Evolutionary conservation across 2,888 invertebrate genomes (phyloP).

Genomic region (Lithophane semibrunnea): DNA sequence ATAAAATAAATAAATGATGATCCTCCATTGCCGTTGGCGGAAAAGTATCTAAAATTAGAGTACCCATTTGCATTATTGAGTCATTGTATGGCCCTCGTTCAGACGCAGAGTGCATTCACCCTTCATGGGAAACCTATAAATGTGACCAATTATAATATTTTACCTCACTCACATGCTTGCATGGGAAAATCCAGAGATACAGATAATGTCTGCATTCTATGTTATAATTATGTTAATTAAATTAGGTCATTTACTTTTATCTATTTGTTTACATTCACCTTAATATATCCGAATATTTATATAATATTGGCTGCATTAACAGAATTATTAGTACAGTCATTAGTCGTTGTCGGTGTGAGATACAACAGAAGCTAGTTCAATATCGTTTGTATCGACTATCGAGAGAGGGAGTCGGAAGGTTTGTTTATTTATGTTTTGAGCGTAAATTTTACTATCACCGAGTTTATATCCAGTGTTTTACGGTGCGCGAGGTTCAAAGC

Average conservation of each 20-base stretch:
- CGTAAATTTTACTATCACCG: constrained; percentile 55
- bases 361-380: constrained; percentile 38
- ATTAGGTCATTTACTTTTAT: constrained; percentile 54
- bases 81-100: constrained; percentile 12
- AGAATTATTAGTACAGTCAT: constrained; percentile 36
- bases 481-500: constrained; percentile 62
- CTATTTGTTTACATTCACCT: constrained; percentile 22
- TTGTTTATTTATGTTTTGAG: constrained; percentile 58
- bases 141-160: constrained; percentile 45
- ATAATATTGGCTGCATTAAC: constrained; percentile 29
- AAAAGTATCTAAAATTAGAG: constrained; percentile 33
- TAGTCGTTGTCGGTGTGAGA: constrained; percentile 35
- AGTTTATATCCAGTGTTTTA: constrained; percentile 51
- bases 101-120: constrained; percentile 40
- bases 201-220: constrained; percentile 40
- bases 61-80: constrained; percentile 28
- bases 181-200: constrained; percentile 50
- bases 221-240: constrained; percentile 55
- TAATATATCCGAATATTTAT: constrained; percentile 27
- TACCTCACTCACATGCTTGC: constrained; percentile 26
- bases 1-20: constrained; percentile 23
- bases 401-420: constrained; percentile 17
- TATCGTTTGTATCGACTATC: constrained; percentile 34
- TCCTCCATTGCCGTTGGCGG: constrained; percentile 9
- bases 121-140: constrained; percentile 27